Base-by-base conservation (phyloP, 2,113 vertebrate genomes). In the Mixornis gularis region DNA sequence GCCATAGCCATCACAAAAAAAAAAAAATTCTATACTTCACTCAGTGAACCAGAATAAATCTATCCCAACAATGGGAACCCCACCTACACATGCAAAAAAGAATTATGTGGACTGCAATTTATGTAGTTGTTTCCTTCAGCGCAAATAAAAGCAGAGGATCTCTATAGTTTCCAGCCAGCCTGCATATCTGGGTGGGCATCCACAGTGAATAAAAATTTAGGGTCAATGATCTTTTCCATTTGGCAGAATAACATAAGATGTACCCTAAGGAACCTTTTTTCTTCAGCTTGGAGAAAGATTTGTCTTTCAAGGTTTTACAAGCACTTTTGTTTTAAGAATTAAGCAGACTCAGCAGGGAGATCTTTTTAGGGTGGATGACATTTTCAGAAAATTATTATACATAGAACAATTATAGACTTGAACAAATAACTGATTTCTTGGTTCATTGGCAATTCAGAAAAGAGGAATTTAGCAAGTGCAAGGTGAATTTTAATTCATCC, bases 341-440 rank as follows among this genome's bases (percentile, higher is more conserved):
- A 94, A 58, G 41, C 13, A 87, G 73, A 65, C 32, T 73, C 66
- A 85, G 44, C 87, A 92, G 63, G 66, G 16, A 69, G 10, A 53
- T 63, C 48, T 93, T 93, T 77, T 43, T 56, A 52, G 26, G 18
- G 12, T 89, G 10, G 53, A 90, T 94, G 64, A 59, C 43, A 66
- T 69, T 85, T 94, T 74, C 48, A 34, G 32, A 90, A 94, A 85
- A 83, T 77, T 77, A 77, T 77, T 94, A 85, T 52, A 77, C 52
- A 56, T 63, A 65, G 26, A 38, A 79, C 66, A 94, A 65, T 90
- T 92, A 77, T 4, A 85, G 79, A 85, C n/a, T 60, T 93, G 66
- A 90, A 85, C 17, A 95, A 95, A 87, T 79, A 94, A 76, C 49
- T 72, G 82, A 65, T 95, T 94, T 88, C 38, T 87, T 93, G 49